Conservation (phyloP, 2,113 vertebrate genomes). For the Lophius piscatorius region DNA sequence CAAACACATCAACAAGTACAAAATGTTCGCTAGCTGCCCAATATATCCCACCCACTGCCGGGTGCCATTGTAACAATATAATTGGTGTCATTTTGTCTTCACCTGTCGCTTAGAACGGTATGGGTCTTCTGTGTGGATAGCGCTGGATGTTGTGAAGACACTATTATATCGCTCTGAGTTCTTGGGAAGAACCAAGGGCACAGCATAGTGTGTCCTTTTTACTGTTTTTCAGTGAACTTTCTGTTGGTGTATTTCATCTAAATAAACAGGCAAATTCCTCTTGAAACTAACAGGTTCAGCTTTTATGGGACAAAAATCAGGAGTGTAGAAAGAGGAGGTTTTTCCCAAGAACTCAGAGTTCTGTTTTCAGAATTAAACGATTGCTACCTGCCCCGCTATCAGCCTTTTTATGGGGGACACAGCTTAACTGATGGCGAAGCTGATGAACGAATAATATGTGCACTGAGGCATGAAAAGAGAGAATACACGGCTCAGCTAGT, state of each 20-base stretch:
- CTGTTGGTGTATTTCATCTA: background rate
- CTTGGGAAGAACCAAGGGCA: slow-evolving; percentile 1
- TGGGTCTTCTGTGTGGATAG: too few species aligned
- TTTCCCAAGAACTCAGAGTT: slow-evolving; percentile 60
- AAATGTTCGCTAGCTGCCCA: too few species aligned
- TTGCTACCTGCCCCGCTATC: slow-evolving; percentile 46
- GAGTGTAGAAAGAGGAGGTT: slow-evolving; percentile 58
- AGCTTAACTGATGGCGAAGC: slow-evolving; percentile 47
- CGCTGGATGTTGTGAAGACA: background rate
- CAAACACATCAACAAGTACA: too few species aligned
- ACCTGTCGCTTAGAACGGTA: too few species aligned
- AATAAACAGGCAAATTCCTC: slow-evolving; percentile 23
- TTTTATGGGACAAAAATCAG: slow-evolving; percentile 60
- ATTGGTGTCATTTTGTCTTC: too few species aligned
- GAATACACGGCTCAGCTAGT: slow-evolving; percentile 4
- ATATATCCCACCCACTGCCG: too few species aligned
- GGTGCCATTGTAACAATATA: too few species aligned
- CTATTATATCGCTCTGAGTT: too few species aligned
- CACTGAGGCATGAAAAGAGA: slow-evolving; percentile 25
- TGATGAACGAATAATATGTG: slow-evolving; percentile 51
- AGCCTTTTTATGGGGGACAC: slow-evolving; percentile 51
- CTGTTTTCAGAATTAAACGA: slow-evolving; percentile 55
- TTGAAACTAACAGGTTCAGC: slow-evolving; percentile 28
- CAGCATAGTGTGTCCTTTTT: background rate
- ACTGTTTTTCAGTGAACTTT: background rate